phyloP scores from a whole-genome alignment of 1,140 invertebrate species.

The Chrysomallon squamiferum region DNA sequence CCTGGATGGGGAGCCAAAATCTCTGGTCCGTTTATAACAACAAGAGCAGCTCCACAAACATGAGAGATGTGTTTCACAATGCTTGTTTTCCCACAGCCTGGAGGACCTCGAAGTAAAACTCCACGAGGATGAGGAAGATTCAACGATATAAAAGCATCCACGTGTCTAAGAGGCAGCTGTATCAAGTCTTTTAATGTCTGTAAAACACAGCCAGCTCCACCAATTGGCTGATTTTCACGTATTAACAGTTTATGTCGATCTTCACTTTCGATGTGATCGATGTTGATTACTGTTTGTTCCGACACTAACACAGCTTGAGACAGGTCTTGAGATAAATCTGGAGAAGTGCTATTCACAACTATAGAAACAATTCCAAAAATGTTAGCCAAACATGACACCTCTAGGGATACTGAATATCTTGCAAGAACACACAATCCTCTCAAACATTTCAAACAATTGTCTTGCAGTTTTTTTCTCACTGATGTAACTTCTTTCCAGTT shows the following conservation, averaged over 20 bases:
- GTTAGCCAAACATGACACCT: conserved; percentile 23
- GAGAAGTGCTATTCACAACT: conserved; percentile 16
- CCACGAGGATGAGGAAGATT: conserved; percentile 28
- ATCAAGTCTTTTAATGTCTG: conserved; percentile 41
- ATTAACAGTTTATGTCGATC: conserved; percentile 27
- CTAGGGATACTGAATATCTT: conserved; percentile 28
- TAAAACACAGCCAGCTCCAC: conserved; percentile 38
- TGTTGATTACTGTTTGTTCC: conserved; percentile 20
- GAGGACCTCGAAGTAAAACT: conserved; percentile 51
- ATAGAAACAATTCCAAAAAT: conserved; percentile 36
- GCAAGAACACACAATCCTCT: conserved; percentile 26
- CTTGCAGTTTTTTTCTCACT: conserved; percentile 13
- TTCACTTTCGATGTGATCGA: conserved; percentile 36
- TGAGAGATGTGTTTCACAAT: conserved; percentile 40
- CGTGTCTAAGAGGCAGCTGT: conserved; percentile 20
- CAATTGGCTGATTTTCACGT: conserved; percentile 20
- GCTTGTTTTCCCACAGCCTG: conserved; percentile 58
- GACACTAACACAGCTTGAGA: conserved; percentile 18
- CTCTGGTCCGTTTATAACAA: conserved; percentile 51
- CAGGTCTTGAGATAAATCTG: neutral
- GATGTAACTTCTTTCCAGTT: neutral
- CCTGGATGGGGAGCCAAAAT: conserved; percentile 49
- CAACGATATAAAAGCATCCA: conserved; percentile 10
- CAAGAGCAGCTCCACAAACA: conserved; percentile 37
- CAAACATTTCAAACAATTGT: conserved; percentile 33